A percentile compares a stretch with the other conserved stretches of the same genome.
Evolutionary conservation across 1,140 invertebrate species (phyloP).

Genomic region (Zaprionus capensis): DNA sequence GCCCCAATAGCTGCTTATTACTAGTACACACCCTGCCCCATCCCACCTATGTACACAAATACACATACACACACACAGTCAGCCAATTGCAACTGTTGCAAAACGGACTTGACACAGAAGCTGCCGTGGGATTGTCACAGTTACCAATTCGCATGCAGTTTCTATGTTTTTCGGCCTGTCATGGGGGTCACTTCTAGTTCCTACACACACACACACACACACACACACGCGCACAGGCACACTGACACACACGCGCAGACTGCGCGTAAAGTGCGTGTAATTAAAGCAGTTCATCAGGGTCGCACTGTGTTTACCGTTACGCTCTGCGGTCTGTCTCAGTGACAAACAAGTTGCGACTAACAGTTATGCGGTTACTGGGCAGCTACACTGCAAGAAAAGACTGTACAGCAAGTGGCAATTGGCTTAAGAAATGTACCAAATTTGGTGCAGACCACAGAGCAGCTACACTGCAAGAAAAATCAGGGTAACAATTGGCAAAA

Average conservation of each 20-base stretch:
- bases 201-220: background rate
- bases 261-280: slow-evolving; percentile 57
- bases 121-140: slow-evolving; percentile 45
- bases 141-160: slow-evolving; percentile 43
- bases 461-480: too few species aligned
- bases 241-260: background rate
- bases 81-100: slow-evolving; percentile 35
- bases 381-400: slow-evolving; percentile 40
- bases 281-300: slow-evolving; percentile 69
- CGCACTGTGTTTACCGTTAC: slow-evolving; percentile 48
- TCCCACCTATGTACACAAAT: too few species aligned
- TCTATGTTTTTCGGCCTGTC: slow-evolving; percentile 7
- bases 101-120: slow-evolving; percentile 57
- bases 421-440: too few species aligned
- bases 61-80: background rate
- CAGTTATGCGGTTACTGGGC: slow-evolving; percentile 47
- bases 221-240: background rate
- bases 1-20: slow-evolving; percentile 72
- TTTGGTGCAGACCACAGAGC: too few species aligned
- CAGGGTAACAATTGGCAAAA: too few species aligned
- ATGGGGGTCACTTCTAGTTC: slow-evolving; percentile 37
- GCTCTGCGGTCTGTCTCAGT: slow-evolving; percentile 55
- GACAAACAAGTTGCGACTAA: slow-evolving; percentile 42
- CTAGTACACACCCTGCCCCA: slow-evolving; percentile 13
- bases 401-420: background rate